Conservation (phyloP, 1,140 invertebrate species). For the Macrotrachela quadricornifera region DNA sequence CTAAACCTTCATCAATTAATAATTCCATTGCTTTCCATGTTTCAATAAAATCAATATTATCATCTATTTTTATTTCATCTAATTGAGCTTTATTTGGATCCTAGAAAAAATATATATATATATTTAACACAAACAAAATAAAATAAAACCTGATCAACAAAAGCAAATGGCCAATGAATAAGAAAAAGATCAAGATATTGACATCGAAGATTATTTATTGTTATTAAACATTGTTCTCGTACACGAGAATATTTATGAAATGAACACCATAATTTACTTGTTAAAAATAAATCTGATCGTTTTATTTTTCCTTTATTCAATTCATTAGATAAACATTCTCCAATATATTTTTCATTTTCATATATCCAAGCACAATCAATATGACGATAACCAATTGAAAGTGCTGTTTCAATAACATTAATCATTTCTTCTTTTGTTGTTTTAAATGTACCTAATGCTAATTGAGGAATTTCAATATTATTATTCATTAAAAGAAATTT, state of each 20-base stretch:
- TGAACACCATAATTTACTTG: constrained; percentile 48
- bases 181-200: constrained; percentile 61
- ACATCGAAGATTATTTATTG: constrained; percentile 42
- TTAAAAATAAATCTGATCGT: constrained; percentile 61
- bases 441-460: constrained; percentile 22
- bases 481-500: not conserved
- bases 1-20: too few species aligned
- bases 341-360: constrained; percentile 62
- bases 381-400: constrained; percentile 62
- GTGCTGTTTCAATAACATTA: constrained; percentile 51
- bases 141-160: constrained; percentile 41
- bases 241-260: constrained; percentile 44
- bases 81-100: too few species aligned
- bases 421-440: constrained; percentile 47
- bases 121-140: too few species aligned
- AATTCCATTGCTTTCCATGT: too few species aligned
- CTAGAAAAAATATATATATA: too few species aligned
- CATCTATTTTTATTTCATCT: too few species aligned
- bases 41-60: too few species aligned
- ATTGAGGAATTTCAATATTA: not conserved
- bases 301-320: constrained; percentile 43
- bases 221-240: constrained; percentile 38
- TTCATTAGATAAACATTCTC: constrained; percentile 46
- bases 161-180: constrained; percentile 60
- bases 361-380: constrained; percentile 69